These are phyloP conservation scores for Drosophila tani DNA, from an alignment of 1,140 invertebrate species.

Conservation along the genomic window DNA sequence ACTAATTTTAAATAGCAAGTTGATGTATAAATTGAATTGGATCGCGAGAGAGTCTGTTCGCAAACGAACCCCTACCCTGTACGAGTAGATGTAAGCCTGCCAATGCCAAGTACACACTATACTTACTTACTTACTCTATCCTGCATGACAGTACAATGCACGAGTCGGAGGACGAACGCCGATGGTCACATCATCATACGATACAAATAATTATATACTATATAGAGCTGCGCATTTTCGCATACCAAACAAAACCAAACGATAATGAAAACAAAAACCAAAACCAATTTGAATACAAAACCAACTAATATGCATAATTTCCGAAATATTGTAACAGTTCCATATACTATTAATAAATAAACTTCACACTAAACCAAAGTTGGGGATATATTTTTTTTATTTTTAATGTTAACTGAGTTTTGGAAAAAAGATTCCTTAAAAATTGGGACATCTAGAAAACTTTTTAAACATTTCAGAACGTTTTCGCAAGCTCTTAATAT, in stretches of 20 bases:
- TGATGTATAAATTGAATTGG: conserved; percentile 39
- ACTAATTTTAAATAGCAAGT: conserved; percentile 48
- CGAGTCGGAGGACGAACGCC: conserved; percentile 27
- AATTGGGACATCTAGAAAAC: rapidly evolving
- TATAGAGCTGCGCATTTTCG: conserved; percentile 43
- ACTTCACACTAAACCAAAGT: conserved; percentile 52
- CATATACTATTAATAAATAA: conserved; percentile 74
- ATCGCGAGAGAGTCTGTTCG: conserved; percentile 29
- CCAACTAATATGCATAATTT: conserved; percentile 58
- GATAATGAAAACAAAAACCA: conserved; percentile 3
- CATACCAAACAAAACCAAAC: conserved; percentile 28
- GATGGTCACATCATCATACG: conserved; percentile 37
- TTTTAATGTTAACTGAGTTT: neutral
- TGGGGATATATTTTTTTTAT: neutral
- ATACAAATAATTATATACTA: conserved; percentile 17
- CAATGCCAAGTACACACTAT: conserved; percentile 42
- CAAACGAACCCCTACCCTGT: conserved; percentile 18
- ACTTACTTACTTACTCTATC: conserved; percentile 33
- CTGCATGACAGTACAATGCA: conserved; percentile 42
- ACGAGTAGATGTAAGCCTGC: conserved; percentile 54
- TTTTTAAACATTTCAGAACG: neutral
- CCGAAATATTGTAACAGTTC: conserved; percentile 78
- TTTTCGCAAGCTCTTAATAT: neutral
- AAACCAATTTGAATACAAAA: conserved; percentile 52
- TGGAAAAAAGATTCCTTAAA: neutral